Percentiles rank a stretch among this genome's conserved stretches.
phyloP scores from a whole-genome alignment of 2,113 vertebrate genomes.

The Tragelaphus strepsiceros region DNA sequence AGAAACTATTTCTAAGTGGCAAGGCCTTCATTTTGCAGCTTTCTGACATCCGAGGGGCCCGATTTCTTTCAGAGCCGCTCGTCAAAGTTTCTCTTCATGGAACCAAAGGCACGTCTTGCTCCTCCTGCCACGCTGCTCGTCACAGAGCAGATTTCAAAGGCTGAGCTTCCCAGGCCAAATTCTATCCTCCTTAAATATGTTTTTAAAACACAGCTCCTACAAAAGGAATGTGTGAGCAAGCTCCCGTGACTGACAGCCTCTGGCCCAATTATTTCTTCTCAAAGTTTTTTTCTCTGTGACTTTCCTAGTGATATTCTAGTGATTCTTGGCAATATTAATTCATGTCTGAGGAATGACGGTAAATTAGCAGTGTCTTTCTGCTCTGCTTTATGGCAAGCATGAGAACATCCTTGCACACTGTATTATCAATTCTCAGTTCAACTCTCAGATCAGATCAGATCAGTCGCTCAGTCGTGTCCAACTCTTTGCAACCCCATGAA shows the following conservation, averaged over 20 bases:
- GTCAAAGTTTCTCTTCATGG: neutral
- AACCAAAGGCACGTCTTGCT: neutral
- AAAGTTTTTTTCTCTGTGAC: neutral
- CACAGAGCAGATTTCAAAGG: neutral
- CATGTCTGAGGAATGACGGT: neutral
- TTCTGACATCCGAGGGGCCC: neutral
- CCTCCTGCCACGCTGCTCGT: neutral
- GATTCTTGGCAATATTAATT: neutral
- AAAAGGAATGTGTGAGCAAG: neutral
- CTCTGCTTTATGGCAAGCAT: neutral
- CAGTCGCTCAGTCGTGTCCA: no score
- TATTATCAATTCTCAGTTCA: neutral
- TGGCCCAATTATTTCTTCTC: neutral
- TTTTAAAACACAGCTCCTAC: neutral
- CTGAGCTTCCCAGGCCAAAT: neutral
- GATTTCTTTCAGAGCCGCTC: neutral
- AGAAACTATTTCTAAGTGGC: neutral
- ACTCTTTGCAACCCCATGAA: no score
- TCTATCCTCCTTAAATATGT: neutral
- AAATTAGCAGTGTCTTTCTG: neutral
- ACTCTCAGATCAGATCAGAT: neutral
- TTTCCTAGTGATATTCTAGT: accelerated
- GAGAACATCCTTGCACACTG: neutral
- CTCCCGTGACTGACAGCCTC: neutral
- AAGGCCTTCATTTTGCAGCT: neutral